Evolutionary conservation across 2,888 invertebrate genomes (phyloP).

Genomic region (Micropterix aruncella): DNA sequence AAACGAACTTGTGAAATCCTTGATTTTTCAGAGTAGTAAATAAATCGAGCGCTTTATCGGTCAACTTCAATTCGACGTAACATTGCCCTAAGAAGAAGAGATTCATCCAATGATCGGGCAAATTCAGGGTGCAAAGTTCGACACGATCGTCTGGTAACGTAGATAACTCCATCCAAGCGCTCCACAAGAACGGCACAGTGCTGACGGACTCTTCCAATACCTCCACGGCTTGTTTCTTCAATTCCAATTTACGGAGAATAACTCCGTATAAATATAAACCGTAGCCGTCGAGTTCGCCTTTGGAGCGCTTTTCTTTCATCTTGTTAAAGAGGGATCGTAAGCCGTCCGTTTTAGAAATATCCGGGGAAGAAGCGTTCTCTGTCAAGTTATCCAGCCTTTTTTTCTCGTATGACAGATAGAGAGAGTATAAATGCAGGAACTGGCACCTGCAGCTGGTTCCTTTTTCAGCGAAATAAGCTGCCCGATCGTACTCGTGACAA

Average conservation of each 20-base stretch:
- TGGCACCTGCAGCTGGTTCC: conserved; percentile 56
- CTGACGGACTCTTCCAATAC: conserved; percentile 67
- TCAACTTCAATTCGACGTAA: conserved; percentile 77
- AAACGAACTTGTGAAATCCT: conserved; percentile 80
- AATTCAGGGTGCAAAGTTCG: conserved; percentile 45
- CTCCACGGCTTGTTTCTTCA: conserved; percentile 63
- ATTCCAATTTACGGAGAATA: conserved; percentile 74
- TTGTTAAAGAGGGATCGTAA: conserved; percentile 41
- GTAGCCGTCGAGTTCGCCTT: conserved; percentile 65
- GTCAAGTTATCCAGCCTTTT: conserved; percentile 62
- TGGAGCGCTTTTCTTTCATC: conserved; percentile 21
- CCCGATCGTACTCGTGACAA: conserved; percentile 79
- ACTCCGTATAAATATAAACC: conserved; percentile 82
- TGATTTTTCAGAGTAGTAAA: conserved; percentile 61
- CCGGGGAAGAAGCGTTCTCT: conserved; percentile 20
- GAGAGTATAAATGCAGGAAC: conserved; percentile 76
- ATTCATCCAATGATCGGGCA: conserved; percentile 90
- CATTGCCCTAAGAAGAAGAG: conserved; percentile 84
- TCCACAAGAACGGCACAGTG: conserved; percentile 79
- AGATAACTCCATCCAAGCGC: conserved; percentile 88
- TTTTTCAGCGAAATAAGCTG: conserved; percentile 64
- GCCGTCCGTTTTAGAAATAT: conserved; percentile 35
- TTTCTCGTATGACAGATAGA: conserved; percentile 82
- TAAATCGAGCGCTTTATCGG: conserved; percentile 78
- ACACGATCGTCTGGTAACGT: conserved; percentile 73